Evolutionary conservation across 2,113 vertebrate species (phyloP).

Genomic region (Amblyornis subalaris): DNA sequence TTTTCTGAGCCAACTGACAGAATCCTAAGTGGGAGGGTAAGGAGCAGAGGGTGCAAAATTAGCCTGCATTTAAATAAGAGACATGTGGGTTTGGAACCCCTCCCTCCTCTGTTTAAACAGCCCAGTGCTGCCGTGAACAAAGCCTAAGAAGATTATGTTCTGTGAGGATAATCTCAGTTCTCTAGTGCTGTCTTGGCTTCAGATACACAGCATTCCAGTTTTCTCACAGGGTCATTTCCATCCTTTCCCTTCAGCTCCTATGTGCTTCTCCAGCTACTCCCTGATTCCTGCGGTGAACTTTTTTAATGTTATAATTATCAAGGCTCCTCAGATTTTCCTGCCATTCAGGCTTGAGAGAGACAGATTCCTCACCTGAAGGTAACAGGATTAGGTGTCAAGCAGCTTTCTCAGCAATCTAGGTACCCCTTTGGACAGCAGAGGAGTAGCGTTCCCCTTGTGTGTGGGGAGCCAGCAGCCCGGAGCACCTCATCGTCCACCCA

Average conservation of each 20-base stretch:
- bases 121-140: slow-evolving; percentile 29
- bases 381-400: background rate
- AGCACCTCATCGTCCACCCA: background rate
- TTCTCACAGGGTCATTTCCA: slow-evolving; percentile 26
- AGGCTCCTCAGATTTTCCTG: background rate
- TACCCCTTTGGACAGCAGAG: background rate
- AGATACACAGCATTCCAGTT: slow-evolving; percentile 42
- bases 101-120: slow-evolving; percentile 32
- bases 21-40: slow-evolving; percentile 9
- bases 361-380: background rate
- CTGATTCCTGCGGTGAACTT: background rate
- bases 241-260: background rate
- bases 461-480: background rate
- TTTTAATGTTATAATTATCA: slow-evolving; percentile 38
- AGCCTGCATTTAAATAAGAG: slow-evolving; percentile 38
- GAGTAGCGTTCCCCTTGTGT: accelerated
- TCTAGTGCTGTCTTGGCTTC: slow-evolving; percentile 39
- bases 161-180: slow-evolving; percentile 49
- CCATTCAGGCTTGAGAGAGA: background rate
- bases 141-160: slow-evolving; percentile 57
- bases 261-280: background rate
- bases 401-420: background rate
- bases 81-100: background rate
- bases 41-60: slow-evolving; percentile 29
- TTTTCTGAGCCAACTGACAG: background rate